Percentiles rank a stretch among this genome's conserved stretches.
phyloP scores from a whole-genome alignment of 1,140 invertebrate species.

The Halictus rubicundus region DNA sequence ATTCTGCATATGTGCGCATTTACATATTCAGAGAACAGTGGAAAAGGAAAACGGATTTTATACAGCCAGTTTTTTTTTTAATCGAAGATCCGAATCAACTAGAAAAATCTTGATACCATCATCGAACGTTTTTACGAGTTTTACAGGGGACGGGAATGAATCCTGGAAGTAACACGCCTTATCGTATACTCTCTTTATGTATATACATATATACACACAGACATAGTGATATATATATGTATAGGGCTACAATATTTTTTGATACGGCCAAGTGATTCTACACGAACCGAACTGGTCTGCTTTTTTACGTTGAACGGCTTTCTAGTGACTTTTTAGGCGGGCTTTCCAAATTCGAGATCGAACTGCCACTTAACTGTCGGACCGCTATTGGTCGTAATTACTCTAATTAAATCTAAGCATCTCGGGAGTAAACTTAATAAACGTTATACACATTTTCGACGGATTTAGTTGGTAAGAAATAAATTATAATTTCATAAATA shows the following conservation, averaged over 20 bases:
- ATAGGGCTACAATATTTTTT: constrained; percentile 67
- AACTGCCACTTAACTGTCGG: constrained; percentile 44
- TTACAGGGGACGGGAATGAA: constrained; percentile 15
- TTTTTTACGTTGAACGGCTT: constrained; percentile 45
- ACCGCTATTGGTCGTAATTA: constrained; percentile 20
- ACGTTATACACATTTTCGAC: constrained; percentile 35
- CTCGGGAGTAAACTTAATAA: constrained; percentile 30
- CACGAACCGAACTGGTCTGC: constrained; percentile 25
- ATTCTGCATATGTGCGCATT: constrained; percentile 5
- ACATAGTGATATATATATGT: neutral
- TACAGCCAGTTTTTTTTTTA: neutral
- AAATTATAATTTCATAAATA: constrained; percentile 30
- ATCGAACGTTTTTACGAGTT: neutral
- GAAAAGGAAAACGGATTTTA: neutral
- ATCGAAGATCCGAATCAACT: neutral
- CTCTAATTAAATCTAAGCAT: constrained; percentile 26
- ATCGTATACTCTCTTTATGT: constrained; percentile 10
- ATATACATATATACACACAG: neutral
- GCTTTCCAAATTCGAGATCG: constrained; percentile 33
- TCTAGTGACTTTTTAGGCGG: constrained; percentile 43
- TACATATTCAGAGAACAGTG: constrained; percentile 29
- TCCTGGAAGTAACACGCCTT: constrained; percentile 7
- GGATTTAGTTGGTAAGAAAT: constrained; percentile 26
- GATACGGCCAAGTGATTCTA: constrained; percentile 56
- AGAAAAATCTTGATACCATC: neutral